Percentiles rank a stretch among this genome's conserved stretches.
phyloP scores from a whole-genome alignment of 1,140 invertebrate species.

The Drosophila triauraria region DNA sequence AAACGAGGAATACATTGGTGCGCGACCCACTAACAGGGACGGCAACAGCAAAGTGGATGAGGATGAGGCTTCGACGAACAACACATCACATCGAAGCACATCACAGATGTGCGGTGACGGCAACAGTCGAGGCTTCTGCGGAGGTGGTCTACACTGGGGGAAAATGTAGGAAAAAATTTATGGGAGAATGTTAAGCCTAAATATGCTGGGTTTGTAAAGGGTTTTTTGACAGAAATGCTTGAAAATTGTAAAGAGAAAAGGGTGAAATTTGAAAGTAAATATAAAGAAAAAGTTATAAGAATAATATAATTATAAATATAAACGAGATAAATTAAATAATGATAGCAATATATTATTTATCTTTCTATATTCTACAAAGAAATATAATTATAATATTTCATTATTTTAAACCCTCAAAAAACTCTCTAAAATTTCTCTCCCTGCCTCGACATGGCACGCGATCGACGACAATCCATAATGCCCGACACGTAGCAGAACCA shows the following conservation, averaged over 20 bases:
- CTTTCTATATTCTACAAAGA: too few species aligned
- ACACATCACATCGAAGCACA: constrained; percentile 10
- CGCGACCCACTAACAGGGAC: constrained; percentile 42
- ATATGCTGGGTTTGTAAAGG: too few species aligned
- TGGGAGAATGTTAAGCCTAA: too few species aligned
- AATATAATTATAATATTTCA: too few species aligned
- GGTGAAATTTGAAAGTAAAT: background rate
- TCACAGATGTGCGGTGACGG: constrained; percentile 51
- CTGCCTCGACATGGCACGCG: constrained; percentile 64
- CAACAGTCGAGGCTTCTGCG: constrained; percentile 13
- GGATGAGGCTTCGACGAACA: constrained; percentile 32
- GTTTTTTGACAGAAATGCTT: background rate
- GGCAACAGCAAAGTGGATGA: constrained; percentile 56
- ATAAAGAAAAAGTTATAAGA: too few species aligned
- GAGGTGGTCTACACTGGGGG: constrained; percentile 37
- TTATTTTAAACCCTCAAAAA: background rate
- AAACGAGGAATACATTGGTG: constrained; percentile 69
- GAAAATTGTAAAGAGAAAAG: too few species aligned
- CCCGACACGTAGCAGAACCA: constrained; percentile 51
- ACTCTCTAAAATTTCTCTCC: constrained; percentile 25
- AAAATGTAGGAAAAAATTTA: background rate
- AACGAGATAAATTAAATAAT: too few species aligned
- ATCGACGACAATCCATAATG: constrained; percentile 60
- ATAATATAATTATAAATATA: too few species aligned
- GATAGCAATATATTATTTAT: too few species aligned